Percentiles rank a stretch among this genome's conserved stretches.
phyloP scores from a whole-genome alignment of 2,888 invertebrate species.

The Patella depressa region DNA sequence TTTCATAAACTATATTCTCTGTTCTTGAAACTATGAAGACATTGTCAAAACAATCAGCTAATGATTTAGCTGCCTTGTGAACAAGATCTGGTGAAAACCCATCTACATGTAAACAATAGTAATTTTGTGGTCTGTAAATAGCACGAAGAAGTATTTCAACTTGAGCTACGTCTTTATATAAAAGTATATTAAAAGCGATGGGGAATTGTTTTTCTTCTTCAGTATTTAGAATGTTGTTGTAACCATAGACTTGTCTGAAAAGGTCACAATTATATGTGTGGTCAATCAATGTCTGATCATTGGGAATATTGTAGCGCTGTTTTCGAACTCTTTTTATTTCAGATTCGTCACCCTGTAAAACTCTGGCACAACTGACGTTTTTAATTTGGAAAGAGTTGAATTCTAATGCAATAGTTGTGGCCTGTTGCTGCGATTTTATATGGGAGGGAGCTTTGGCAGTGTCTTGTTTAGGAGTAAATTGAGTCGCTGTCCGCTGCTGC shows the following conservation, averaged over 20 bases:
- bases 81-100: slow-evolving; percentile 43
- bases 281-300: too few species aligned
- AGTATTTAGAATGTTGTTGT: slow-evolving; percentile 26
- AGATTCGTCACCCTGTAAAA: too few species aligned
- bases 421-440: too few species aligned
- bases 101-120: slow-evolving; percentile 69
- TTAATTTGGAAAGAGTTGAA: too few species aligned
- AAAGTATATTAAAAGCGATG: slow-evolving; percentile 63
- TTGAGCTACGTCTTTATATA: slow-evolving; percentile 61
- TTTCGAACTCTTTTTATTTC: too few species aligned
- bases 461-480: too few species aligned
- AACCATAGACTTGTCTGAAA: slow-evolving; percentile 46
- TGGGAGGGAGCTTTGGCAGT: too few species aligned
- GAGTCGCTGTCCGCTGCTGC: too few species aligned
- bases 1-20: slow-evolving; percentile 66
- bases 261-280: slow-evolving; percentile 40
- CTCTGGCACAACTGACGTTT: too few species aligned
- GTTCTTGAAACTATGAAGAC: slow-evolving; percentile 64
- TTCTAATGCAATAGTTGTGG: too few species aligned
- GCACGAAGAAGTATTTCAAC: slow-evolving; percentile 58
- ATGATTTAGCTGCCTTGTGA: slow-evolving; percentile 43
- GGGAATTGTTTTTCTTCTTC: slow-evolving; percentile 57
- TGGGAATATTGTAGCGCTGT: too few species aligned
- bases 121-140: slow-evolving; percentile 66
- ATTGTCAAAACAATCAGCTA: slow-evolving; percentile 64